Evolutionary conservation across 2,113 vertebrate species (phyloP).

Genomic region (Platichthys flesus): DNA sequence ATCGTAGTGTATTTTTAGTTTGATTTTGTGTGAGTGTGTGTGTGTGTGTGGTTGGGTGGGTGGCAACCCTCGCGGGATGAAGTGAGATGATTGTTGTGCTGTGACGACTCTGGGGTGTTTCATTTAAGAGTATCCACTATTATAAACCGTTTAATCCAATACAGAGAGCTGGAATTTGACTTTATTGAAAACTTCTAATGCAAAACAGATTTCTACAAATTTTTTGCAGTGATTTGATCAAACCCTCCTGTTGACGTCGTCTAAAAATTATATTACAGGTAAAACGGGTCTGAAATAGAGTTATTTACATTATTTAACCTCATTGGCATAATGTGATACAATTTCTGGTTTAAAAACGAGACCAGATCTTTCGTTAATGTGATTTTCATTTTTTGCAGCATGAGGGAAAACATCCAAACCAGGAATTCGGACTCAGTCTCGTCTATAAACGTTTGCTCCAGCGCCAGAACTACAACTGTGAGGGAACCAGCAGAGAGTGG

Average conservation of each 20-base stretch:
- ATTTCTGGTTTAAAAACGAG: neutral
- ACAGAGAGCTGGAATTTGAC: neutral
- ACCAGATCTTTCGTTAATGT: neutral
- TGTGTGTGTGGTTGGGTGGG: neutral
- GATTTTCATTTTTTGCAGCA: constrained; percentile 6
- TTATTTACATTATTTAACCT: neutral
- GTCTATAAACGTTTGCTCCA: neutral
- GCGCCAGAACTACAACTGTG: neutral
- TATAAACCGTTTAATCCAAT: constrained; percentile 11
- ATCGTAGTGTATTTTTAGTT: constrained; percentile 18
- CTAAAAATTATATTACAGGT: neutral
- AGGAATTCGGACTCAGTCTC: neutral
- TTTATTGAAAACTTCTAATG: constrained; percentile 5
- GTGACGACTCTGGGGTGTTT: constrained; percentile 35
- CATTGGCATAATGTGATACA: neutral
- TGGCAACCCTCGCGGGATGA: constrained; percentile 25
- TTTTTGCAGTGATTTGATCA: neutral
- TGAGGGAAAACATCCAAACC: neutral
- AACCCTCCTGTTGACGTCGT: neutral
- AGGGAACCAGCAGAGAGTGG: constrained; percentile 6
- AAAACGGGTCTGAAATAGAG: neutral
- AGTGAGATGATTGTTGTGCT: constrained; percentile 24
- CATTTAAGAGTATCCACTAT: constrained; percentile 31
- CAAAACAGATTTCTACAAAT: neutral
- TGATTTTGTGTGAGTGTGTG: constrained; percentile 1